phyloP scores from a whole-genome alignment of 2,113 vertebrate genomes.

The Aptenodytes patagonicus region DNA sequence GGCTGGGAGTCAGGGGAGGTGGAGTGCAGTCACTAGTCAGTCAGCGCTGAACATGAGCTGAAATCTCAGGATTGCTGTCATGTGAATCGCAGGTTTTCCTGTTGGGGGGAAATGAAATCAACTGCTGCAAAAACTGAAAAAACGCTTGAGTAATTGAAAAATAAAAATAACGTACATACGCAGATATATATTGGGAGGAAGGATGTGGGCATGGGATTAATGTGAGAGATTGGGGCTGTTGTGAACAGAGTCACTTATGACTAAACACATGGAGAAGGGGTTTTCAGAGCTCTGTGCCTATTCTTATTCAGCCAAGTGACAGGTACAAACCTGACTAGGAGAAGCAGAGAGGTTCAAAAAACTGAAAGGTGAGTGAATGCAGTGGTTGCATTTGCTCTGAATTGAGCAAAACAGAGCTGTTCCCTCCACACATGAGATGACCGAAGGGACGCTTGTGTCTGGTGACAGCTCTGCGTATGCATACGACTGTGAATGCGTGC shows the following conservation, averaged over 20 bases:
- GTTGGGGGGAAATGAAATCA: not conserved
- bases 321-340: not conserved
- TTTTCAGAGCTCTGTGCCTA: not conserved
- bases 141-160: not conserved
- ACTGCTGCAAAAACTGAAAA: not conserved
- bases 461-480: not conserved
- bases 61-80: not conserved
- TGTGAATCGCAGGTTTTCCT: not conserved
- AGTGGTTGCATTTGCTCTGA: not conserved
- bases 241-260: not conserved
- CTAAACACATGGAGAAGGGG: not conserved
- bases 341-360: not conserved
- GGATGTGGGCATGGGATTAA: not conserved
- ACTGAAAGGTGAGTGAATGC: not conserved
- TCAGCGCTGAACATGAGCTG: not conserved
- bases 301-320: not conserved
- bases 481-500: rapidly evolving
- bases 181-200: not conserved
- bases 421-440: not conserved
- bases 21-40: not conserved
- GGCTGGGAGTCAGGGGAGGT: not conserved
- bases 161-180: not conserved
- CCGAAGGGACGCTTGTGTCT: not conserved
- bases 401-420: not conserved
- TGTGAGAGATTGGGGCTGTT: not conserved